phyloP scores from a whole-genome alignment of 35 echinoderm and acorn worm genomes.

The Heliocidaris tuberculata region DNA sequence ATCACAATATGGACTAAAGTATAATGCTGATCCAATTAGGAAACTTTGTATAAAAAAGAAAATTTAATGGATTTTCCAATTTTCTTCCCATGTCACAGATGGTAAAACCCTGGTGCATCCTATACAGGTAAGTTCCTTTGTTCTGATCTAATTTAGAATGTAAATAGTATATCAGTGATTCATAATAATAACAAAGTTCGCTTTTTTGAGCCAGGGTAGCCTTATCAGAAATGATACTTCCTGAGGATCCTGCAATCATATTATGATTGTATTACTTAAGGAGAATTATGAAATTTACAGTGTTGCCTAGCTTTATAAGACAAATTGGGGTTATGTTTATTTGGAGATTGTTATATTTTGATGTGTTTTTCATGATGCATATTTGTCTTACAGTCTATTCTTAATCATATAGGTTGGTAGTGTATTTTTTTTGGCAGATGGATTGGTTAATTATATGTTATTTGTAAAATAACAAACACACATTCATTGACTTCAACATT shows the following conservation, averaged over 20 bases:
- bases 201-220: too few species aligned
- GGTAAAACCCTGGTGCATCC: constrained; percentile 87
- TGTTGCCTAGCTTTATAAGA: too few species aligned
- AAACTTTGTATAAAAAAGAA: too few species aligned
- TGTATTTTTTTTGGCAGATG: background rate
- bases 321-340: too few species aligned
- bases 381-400: too few species aligned
- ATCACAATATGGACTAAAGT: too few species aligned
- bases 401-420: background rate
- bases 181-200: background rate
- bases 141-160: background rate
- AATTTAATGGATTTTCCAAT: background rate
- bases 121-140: constrained; percentile 70
- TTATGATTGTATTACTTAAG: background rate
- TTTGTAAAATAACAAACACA: background rate
- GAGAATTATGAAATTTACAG: background rate
- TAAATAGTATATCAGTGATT: background rate
- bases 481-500: background rate
- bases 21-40: too few species aligned
- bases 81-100: constrained; percentile 56
- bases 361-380: too few species aligned
- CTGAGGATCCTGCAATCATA: too few species aligned
- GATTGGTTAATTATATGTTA: background rate
- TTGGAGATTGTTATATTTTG: too few species aligned
- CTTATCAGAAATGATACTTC: too few species aligned